A percentile compares a stretch with the other conserved stretches of the same genome.
Evolutionary conservation across 2,888 invertebrate species (phyloP).

Genomic region (Cordylochernes scorpioides): DNA sequence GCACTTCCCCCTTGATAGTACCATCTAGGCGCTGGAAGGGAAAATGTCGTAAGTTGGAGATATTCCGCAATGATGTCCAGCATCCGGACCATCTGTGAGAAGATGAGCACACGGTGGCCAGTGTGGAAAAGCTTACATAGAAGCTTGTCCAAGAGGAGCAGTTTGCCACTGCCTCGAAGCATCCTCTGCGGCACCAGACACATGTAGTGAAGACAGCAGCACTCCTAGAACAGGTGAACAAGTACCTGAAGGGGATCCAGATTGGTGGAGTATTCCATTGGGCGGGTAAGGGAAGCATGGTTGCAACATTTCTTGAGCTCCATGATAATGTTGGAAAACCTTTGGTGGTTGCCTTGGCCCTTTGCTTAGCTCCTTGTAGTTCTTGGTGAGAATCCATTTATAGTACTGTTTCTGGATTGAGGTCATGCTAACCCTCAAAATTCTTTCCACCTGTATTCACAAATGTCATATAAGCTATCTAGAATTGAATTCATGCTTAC

Average conservation of each 20-base stretch:
- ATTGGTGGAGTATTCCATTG: conserved; percentile 16
- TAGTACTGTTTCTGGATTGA: conserved; percentile 91
- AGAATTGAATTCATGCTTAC: no score
- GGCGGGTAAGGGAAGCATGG: conserved; percentile 33
- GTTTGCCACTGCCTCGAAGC: conserved; percentile 76
- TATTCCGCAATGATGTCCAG: conserved; percentile 89
- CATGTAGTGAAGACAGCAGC: conserved; percentile 1
- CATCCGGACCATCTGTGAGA: conserved; percentile 99
- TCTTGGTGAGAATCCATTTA: conserved; percentile 96
- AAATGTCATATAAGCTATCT: no score
- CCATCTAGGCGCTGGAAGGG: conserved; percentile 89
- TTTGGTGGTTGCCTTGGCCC: conserved; percentile 68
- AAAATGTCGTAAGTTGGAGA: conserved; percentile 66
- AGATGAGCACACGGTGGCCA: conserved; percentile 88
- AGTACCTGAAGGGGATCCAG: conserved; percentile 45
- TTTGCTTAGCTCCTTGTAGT: conserved; percentile 78
- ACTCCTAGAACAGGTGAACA: background rate
- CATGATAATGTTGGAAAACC: conserved; percentile 90
- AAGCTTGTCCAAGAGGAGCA: conserved; percentile 79
- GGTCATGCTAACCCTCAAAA: conserved; percentile 93
- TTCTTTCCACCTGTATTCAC: conserved; percentile 48
- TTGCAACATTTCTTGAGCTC: conserved; percentile 98
- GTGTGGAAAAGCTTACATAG: conserved; percentile 71
- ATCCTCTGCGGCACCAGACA: conserved; percentile 36
- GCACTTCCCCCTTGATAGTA: conserved; percentile 77